Evolutionary conservation across 2,888 invertebrate genomes (phyloP).

Genomic region (Melanophora roralis): DNA sequence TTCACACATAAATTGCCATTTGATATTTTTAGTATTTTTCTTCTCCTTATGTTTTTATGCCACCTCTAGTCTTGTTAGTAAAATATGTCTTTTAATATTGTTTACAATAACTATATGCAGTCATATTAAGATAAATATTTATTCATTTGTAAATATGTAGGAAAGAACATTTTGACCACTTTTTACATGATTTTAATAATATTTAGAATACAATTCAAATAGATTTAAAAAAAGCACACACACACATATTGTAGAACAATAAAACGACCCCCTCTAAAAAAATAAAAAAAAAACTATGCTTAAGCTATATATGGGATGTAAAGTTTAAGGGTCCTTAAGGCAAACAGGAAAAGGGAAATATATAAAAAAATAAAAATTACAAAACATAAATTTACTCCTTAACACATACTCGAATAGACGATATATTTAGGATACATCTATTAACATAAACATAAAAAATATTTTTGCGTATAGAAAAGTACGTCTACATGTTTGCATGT

Average conservation of each 20-base stretch:
- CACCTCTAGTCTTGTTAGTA: neutral
- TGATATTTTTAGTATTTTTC: too few relatives aligned
- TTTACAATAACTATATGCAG: neutral
- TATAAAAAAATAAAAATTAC: neutral
- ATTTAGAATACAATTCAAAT: slow-evolving; percentile 10
- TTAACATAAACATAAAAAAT: too few relatives aligned
- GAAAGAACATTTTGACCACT: slow-evolving; percentile 8
- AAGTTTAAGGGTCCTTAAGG: neutral
- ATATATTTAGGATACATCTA: too few relatives aligned
- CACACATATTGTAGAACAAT: neutral
- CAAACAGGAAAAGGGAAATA: neutral
- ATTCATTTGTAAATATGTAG: neutral
- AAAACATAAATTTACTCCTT: slow-evolving; percentile 9
- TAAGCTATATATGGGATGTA: neutral
- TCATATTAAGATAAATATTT: neutral
- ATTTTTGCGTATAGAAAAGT: too few relatives aligned
- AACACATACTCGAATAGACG: neutral
- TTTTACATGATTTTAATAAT: slow-evolving; percentile 4
- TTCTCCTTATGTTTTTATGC: neutral
- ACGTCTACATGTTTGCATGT: too few relatives aligned
- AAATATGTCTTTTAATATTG: neutral
- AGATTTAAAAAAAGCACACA: neutral
- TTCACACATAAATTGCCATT: too few relatives aligned
- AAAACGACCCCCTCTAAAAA: neutral
- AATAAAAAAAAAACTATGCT: neutral